Percentiles rank a stretch among this genome's conserved stretches.
Conservation (phyloP, 2,797 vertebrate genomes). For the Tolypeutes matacus region DNA sequence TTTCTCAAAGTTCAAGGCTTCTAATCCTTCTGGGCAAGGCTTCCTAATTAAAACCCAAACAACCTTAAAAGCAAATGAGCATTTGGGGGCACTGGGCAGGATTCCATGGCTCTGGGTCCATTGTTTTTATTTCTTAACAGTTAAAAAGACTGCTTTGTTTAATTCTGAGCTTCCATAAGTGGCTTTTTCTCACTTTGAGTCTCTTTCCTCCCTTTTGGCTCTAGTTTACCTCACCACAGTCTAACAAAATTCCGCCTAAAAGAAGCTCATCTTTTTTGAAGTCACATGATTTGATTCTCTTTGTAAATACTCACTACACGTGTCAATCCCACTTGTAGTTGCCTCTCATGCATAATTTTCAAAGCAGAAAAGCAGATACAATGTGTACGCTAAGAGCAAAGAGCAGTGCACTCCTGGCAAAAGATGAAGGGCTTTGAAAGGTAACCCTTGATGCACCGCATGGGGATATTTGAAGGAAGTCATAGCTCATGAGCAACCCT, state of each 20-base stretch:
- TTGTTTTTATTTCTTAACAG: conserved; percentile 79
- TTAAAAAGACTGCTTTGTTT: conserved; percentile 79
- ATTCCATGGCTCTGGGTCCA: conserved; percentile 66
- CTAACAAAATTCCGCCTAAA: conserved; percentile 60
- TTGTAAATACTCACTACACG: not conserved
- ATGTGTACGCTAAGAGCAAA: conserved; percentile 16
- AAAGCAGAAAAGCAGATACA: conserved; percentile 53
- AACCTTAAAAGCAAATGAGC: conserved; percentile 80
- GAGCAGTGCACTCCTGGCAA: not conserved
- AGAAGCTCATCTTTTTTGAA: not conserved
- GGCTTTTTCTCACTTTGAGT: conserved; percentile 61
- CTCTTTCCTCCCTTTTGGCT: conserved; percentile 60
- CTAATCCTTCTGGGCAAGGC: conserved; percentile 77
- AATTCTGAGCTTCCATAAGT: conserved; percentile 67
- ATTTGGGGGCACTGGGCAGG: conserved; percentile 75
- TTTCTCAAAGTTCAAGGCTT: conserved; percentile 79
- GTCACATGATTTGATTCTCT: conserved; percentile 35
- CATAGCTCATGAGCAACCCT: not conserved
- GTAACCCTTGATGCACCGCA: not conserved
- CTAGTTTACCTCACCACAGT: not conserved
- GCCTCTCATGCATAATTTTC: conserved; percentile 6
- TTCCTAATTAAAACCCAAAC: conserved; percentile 82
- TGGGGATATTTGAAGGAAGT: not conserved
- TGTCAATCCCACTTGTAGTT: not conserved
- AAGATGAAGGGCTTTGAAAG: not conserved